These are phyloP conservation scores for Crossaster papposus DNA, from an alignment of 53 echinoderm and acorn worm genomes.

Conservation along the genomic window DNA sequence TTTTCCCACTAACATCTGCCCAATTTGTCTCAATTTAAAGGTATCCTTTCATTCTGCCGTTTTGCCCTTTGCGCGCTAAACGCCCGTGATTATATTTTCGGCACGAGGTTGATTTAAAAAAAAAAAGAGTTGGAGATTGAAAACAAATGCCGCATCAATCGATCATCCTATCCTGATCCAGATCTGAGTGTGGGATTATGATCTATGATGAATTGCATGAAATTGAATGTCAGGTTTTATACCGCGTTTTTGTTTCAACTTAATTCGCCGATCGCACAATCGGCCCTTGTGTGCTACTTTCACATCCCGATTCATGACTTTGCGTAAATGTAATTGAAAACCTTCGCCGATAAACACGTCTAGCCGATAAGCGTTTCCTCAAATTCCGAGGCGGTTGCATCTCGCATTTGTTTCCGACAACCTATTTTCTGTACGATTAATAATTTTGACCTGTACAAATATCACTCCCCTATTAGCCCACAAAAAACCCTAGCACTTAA, in stretches of 20 bases:
- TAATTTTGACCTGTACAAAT: neutral
- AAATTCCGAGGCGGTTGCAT: neutral
- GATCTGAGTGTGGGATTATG: neutral
- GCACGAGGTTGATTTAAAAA: neutral
- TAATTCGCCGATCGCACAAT: neutral
- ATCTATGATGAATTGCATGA: neutral
- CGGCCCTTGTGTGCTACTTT: neutral
- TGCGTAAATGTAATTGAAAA: neutral
- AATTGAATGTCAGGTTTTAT: neutral
- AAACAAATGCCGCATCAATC: slow-evolving; percentile 11
- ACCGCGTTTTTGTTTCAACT: neutral
- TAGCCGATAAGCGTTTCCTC: slow-evolving; percentile 2
- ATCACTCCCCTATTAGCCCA: too few species aligned
- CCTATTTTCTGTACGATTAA: neutral
- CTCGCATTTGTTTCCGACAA: neutral
- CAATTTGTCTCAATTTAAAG: too few species aligned
- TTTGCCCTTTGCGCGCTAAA: neutral
- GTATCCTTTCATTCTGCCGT: too few species aligned
- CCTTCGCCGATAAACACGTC: neutral
- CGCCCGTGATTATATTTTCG: neutral
- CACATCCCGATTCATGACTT: neutral
- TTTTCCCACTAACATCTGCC: too few species aligned
- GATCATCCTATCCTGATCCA: neutral
- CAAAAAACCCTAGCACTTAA: too few species aligned
- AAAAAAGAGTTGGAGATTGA: neutral